Evolutionary conservation across 2,113 vertebrate genomes (phyloP), one percentile per base, ranked within the genome.

Genomic region (Eretmochelys imbricata): DNA sequence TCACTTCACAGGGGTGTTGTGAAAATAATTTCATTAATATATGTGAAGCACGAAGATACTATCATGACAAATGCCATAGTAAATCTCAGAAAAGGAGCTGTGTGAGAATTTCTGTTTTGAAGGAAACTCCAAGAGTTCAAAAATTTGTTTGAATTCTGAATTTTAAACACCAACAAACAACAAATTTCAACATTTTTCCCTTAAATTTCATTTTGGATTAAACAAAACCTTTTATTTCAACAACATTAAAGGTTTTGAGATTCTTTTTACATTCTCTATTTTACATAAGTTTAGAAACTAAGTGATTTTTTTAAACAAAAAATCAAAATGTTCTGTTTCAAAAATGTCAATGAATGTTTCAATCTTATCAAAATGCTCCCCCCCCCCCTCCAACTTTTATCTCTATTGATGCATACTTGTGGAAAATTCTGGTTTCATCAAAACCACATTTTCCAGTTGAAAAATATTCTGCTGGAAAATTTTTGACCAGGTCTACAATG

Each of bases 401-500:
- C 22, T 42, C n/a, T 42, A 75, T 5, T 75, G 72, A 75, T 25
- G 19, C 72, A 75, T 50, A 69, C 10, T 16, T 20, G 29, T 25
- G 82, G 20, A 88, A 89, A 65, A 20, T 80, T 93, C 87, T 82
- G 31, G 0, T 78, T 93, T 91, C 85, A 53, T 82, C 31, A 84
- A 92, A 89, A 89, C 31, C 0, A 1, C 78, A 12, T 51, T 46
- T 89, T 89, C 55, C 38, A 42, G 38, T 42, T 22, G 72, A 75
- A 75, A 75, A 75, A 38, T 5, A 38, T 42, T 90, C 75, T 46
- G 51, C 65, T 54, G 27, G 59, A 89, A 80, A 53, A 86, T 88
- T 95, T 94, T 92, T 72, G 91, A 53, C 62, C 82, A 6, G 84
- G 79, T 91, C 82, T 86, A 62, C 55, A 46, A 62, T 55, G 85